These are phyloP conservation scores for Enteromius treurensis DNA, from an alignment of 2,797 vertebrate genomes.

Conservation along the genomic window DNA sequence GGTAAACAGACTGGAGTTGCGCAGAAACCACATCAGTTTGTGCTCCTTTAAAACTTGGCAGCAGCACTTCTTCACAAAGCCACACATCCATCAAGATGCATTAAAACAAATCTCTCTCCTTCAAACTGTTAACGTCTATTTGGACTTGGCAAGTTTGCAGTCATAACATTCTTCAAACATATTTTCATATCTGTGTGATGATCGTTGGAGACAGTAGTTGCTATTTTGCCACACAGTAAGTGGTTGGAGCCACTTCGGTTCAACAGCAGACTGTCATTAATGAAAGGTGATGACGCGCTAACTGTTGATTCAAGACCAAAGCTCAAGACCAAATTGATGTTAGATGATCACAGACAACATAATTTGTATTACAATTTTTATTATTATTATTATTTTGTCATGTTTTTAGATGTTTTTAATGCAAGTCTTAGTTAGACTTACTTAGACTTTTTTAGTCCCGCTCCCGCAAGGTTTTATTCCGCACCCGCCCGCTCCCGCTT, in stretches of 20 bases:
- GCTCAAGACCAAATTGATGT: background rate
- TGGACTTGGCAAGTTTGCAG: constrained; percentile 26
- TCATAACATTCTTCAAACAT: constrained; percentile 49
- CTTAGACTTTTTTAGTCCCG: too few species aligned
- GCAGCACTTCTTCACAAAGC: constrained; percentile 46
- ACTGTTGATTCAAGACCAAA: background rate
- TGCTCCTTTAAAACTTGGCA: constrained; percentile 46
- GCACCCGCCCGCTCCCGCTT: too few species aligned
- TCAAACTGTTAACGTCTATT: constrained; percentile 48
- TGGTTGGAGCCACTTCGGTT: constrained; percentile 15
- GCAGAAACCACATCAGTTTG: constrained; percentile 34
- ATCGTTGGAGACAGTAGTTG: constrained; percentile 37
- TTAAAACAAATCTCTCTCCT: constrained; percentile 43
- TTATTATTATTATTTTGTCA: background rate
- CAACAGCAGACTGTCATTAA: background rate
- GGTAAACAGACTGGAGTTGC: background rate
- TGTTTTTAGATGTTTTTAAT: background rate
- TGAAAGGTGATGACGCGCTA: background rate
- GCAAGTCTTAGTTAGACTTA: background rate
- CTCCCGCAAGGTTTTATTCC: too few species aligned
- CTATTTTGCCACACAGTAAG: constrained; percentile 10
- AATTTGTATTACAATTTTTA: background rate
- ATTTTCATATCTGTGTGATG: constrained; percentile 39
- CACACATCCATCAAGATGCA: constrained; percentile 55
- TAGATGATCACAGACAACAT: background rate